Conservation (phyloP, 2,113 vertebrate species). For the Gymnarchus niloticus region DNA sequence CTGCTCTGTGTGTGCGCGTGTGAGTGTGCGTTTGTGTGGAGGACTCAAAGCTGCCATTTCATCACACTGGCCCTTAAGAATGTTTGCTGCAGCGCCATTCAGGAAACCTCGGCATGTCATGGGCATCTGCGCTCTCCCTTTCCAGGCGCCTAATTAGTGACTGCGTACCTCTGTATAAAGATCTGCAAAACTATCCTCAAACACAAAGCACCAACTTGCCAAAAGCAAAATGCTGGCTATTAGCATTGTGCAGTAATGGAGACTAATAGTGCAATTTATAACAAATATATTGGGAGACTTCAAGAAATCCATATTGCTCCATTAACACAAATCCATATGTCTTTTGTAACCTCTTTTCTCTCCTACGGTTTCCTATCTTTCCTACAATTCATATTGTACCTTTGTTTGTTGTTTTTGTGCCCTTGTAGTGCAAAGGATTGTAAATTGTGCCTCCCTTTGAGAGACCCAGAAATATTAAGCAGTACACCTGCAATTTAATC, state of each 20-base stretch:
- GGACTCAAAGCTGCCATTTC: conserved; percentile 45
- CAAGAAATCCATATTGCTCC: background rate
- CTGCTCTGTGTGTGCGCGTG: background rate
- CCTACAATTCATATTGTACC: background rate
- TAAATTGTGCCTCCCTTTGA: background rate
- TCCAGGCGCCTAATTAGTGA: conserved; percentile 35
- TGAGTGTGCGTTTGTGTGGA: conserved; percentile 13
- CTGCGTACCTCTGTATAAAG: conserved; percentile 31
- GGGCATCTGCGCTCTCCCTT: conserved; percentile 26
- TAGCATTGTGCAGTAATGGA: background rate
- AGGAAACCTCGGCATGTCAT: conserved; percentile 32
- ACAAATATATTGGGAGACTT: background rate
- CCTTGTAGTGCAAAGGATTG: background rate
- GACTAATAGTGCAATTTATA: background rate
- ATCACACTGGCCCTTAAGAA: conserved; percentile 51
- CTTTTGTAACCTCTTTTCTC: background rate
- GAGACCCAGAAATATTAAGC: background rate
- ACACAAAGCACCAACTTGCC: background rate
- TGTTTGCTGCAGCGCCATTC: conserved; percentile 41
- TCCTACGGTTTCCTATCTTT: background rate
- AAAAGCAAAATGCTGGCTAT: background rate
- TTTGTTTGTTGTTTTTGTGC: background rate
- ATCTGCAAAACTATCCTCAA: conserved; percentile 24
- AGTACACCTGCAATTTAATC: background rate
- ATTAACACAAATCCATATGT: too few relatives aligned